These are phyloP conservation scores for Drosophila seclusa DNA, from an alignment of 2,888 invertebrate species.

Conservation along the genomic window DNA sequence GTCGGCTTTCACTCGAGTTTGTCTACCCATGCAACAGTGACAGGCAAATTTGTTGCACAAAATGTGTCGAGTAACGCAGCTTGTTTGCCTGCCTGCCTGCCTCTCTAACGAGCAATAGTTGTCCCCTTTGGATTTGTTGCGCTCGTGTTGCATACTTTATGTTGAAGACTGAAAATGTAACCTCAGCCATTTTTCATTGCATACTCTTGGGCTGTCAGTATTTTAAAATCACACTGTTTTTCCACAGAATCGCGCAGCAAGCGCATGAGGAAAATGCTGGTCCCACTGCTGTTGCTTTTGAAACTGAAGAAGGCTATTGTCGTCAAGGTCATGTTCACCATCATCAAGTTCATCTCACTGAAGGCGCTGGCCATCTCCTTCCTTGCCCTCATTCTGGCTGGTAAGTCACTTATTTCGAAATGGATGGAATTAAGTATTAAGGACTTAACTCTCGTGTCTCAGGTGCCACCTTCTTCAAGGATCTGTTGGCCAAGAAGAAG, in stretches of 20 bases:
- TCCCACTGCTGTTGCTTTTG: constrained; percentile 88
- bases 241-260: constrained; percentile 86
- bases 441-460: background rate
- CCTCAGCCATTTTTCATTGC: constrained; percentile 1
- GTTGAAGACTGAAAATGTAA: constrained; percentile 4
- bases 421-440: background rate
- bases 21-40: constrained; percentile 16
- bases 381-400: constrained; percentile 87
- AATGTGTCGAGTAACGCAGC: background rate
- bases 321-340: constrained; percentile 87
- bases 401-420: constrained; percentile 73
- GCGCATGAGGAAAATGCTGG: constrained; percentile 87
- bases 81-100: background rate
- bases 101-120: background rate
- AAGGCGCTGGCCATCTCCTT: constrained; percentile 88
- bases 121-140: background rate
- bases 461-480: constrained; percentile 85
- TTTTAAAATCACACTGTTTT: background rate
- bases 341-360: constrained; percentile 88
- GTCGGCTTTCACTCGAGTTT: constrained; percentile 26
- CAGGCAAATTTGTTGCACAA: constrained; percentile 18
- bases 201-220: constrained; percentile 44
- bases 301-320: constrained; percentile 88
- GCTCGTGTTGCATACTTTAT: constrained; percentile 47
- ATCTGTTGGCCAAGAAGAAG: constrained; percentile 85